These are phyloP conservation scores for Cephus pygmeus DNA, from an alignment of 2,888 invertebrate species.

Conservation along the genomic window DNA sequence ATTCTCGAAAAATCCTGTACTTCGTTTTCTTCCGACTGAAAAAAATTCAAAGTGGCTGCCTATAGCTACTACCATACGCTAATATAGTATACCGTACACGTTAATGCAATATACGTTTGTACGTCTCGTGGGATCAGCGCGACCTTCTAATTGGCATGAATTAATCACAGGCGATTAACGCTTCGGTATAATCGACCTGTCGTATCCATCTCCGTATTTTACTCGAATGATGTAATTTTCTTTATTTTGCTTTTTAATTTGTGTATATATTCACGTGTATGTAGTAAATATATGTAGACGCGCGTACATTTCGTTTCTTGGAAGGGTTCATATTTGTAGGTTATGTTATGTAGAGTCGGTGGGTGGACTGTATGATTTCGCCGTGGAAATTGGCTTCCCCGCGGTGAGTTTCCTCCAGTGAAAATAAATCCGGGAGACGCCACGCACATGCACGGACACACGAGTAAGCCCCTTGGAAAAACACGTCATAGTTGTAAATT, in stretches of 20 bases:
- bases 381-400: background rate
- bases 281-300: background rate
- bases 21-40: background rate
- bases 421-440: background rate
- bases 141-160: background rate
- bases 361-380: background rate
- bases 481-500: slow-evolving; percentile 15
- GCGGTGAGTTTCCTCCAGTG: background rate
- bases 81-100: background rate
- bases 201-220: background rate
- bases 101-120: background rate
- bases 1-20: background rate
- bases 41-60: background rate
- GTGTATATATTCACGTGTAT: background rate
- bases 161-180: background rate
- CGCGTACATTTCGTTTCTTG: background rate
- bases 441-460: background rate
- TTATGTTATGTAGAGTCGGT: background rate
- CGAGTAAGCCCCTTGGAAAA: background rate
- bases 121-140: background rate
- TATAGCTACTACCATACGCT: background rate
- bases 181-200: background rate
- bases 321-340: background rate
- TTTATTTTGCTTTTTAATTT: background rate
- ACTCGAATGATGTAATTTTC: slow-evolving; percentile 9